A percentile compares a stretch with the other conserved stretches of the same genome.
These are phyloP conservation scores for Nomada fucata DNA, from an alignment of 2,888 invertebrate species.

Conservation along the genomic window DNA sequence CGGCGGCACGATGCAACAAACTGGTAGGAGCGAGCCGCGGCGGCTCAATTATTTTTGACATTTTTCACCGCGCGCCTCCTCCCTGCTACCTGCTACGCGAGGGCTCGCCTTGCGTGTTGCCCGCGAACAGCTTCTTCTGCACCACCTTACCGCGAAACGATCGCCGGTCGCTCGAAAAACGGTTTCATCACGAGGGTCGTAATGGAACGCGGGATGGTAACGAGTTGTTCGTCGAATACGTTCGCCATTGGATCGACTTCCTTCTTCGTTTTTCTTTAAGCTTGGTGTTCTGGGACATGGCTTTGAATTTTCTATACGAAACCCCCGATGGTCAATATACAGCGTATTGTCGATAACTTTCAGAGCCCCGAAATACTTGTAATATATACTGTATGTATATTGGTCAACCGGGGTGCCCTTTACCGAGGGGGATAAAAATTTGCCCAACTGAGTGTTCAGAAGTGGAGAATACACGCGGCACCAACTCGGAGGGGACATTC, in stretches of 20 bases:
- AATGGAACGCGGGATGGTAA: constrained; percentile 22
- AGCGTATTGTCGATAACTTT: too few species aligned
- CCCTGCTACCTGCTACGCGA: constrained; percentile 26
- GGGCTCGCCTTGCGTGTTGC: constrained; percentile 10
- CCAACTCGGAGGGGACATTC: too few species aligned
- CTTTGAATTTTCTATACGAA: too few species aligned
- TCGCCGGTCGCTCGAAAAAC: constrained; percentile 32
- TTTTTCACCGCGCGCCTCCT: constrained; percentile 55
- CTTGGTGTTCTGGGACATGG: too few species aligned
- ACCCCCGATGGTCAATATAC: too few species aligned
- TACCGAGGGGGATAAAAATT: not conserved
- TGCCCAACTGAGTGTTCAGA: too few species aligned
- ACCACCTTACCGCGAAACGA: constrained; percentile 39
- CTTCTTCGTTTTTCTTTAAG: not conserved
- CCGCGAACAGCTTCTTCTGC: constrained; percentile 38
- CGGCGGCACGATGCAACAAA: constrained; percentile 57
- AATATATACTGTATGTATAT: too few species aligned
- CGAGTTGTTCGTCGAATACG: not conserved
- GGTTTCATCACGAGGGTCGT: constrained; percentile 18
- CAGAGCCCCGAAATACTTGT: too few species aligned
- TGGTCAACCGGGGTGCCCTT: too few species aligned
- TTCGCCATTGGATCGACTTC: not conserved
- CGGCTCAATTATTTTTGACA: constrained; percentile 70
- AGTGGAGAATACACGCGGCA: too few species aligned
- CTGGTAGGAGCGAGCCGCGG: constrained; percentile 58